A percentile compares a stretch with the other conserved stretches of the same genome.
phyloP scores from a whole-genome alignment of 2,888 invertebrate species.

The Hoplodrina blanda region DNA sequence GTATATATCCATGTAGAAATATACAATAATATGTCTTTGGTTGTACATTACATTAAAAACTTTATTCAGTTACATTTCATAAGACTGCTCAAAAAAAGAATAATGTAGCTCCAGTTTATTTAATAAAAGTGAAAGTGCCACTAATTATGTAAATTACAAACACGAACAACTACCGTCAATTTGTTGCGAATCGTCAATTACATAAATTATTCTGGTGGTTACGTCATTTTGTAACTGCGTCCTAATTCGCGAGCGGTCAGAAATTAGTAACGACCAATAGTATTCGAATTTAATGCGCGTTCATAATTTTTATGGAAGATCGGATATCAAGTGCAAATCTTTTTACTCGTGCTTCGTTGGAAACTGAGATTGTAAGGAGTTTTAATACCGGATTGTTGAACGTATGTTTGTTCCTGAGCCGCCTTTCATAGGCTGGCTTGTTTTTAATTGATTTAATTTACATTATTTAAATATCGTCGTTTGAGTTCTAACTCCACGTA shows the following conservation, averaged over 20 bases:
- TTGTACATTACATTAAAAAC: neutral
- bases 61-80: neutral
- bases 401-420: neutral
- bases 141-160: slow-evolving; percentile 35
- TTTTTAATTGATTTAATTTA: neutral
- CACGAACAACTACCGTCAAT: slow-evolving; percentile 6
- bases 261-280: slow-evolving; percentile 26
- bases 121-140: slow-evolving; percentile 7
- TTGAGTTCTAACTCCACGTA: no score
- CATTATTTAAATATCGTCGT: no score
- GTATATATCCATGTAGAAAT: neutral
- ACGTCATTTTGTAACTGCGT: slow-evolving; percentile 37
- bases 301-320: slow-evolving; percentile 30
- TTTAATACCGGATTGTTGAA: neutral
- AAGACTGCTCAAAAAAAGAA: slow-evolving; percentile 3
- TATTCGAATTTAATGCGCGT: slow-evolving; percentile 45
- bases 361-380: neutral
- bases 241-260: slow-evolving; percentile 40
- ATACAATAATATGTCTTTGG: neutral
- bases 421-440: neutral
- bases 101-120: slow-evolving; percentile 1
- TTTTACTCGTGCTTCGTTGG: slow-evolving; percentile 7
- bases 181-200: slow-evolving; percentile 36
- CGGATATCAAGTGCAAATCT: slow-evolving; percentile 3
- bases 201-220: slow-evolving; percentile 22